Evolutionary conservation across 2,113 vertebrate species (phyloP), one percentile per base, ranked within the genome.

Genomic region (Poicephalus meyeri): DNA sequence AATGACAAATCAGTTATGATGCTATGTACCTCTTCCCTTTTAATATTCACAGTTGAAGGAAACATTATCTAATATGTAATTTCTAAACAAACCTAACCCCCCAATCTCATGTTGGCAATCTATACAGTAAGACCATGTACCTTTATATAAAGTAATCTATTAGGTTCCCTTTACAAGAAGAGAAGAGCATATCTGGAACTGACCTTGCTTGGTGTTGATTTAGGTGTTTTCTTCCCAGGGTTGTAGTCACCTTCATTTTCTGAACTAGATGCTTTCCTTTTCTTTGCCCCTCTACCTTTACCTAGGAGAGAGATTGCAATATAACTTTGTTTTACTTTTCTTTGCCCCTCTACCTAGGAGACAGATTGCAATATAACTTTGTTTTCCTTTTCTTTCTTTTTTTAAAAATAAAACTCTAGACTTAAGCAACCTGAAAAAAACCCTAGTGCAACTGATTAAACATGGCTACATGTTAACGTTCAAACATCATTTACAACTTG

Each of bases 241-340:
- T 97, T 99, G 97, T 99, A 99, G 35, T 99, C 99, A 0, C 98
- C 98, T 93, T 99, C 99, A 79, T 98, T 98, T 97, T 99, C 99
- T 17, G 99, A 99, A 80, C 98, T 98, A 13, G 99, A 99, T 55
- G 97, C 96, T 99, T 99, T 99, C 97, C 99, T 99, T 98, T 99
- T 99, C 97, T 98, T 99, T 82, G 97, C 98, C 39, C 99, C 99
- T 95, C 99, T 97, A 23, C 99, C 99, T 99, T 99, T 99, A 96
- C 99, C 99, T 98, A 96, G 31, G 37, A 69, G 39, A 96, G 13
- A 90, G 71, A 92, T 66, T 11, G 73, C 0, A 1, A 50, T 37
- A 93, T 65, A 66, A 80, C 7, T 89, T 66, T 29, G 42, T 44
- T 12, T 5, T 2, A 5, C 15, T 66, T 60, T 33, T 50, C n/a